These are phyloP conservation scores for Brienomyrus longianalis DNA, from an alignment of 2,113 vertebrate genomes.

Conservation along the genomic window DNA sequence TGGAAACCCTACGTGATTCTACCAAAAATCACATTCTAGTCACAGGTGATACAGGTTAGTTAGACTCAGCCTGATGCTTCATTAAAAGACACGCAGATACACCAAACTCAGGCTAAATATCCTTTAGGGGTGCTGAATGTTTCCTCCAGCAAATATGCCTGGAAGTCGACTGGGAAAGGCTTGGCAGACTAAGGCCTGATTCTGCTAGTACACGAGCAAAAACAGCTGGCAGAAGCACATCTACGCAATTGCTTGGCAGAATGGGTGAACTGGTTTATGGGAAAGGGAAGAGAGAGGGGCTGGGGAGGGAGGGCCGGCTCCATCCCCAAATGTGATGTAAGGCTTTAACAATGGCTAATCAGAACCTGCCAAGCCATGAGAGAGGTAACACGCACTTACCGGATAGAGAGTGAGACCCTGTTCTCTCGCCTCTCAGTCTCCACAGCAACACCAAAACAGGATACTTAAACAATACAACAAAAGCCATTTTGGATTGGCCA, in stretches of 20 bases:
- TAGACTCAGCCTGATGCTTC: background rate
- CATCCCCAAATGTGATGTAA: constrained; percentile 1
- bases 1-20: background rate
- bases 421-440: constrained; percentile 52
- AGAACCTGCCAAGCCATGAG: constrained; percentile 23
- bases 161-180: background rate
- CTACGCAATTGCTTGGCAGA: constrained; percentile 13
- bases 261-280: constrained; percentile 5
- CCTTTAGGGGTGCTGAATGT: background rate
- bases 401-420: constrained; percentile 31
- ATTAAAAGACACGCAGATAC: background rate
- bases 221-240: background rate
- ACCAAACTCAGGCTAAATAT: background rate
- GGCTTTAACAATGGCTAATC: constrained; percentile 18
- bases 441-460: constrained; percentile 58
- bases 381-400: constrained; percentile 31
- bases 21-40: background rate
- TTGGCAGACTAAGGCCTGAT: background rate
- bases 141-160: background rate
- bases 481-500: constrained; percentile 39
- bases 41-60: background rate
- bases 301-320: constrained; percentile 18
- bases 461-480: constrained; percentile 51
- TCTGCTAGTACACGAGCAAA: background rate
- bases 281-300: background rate